phyloP scores from a whole-genome alignment of 2,888 invertebrate species.

The Epirrhoe alternata region DNA sequence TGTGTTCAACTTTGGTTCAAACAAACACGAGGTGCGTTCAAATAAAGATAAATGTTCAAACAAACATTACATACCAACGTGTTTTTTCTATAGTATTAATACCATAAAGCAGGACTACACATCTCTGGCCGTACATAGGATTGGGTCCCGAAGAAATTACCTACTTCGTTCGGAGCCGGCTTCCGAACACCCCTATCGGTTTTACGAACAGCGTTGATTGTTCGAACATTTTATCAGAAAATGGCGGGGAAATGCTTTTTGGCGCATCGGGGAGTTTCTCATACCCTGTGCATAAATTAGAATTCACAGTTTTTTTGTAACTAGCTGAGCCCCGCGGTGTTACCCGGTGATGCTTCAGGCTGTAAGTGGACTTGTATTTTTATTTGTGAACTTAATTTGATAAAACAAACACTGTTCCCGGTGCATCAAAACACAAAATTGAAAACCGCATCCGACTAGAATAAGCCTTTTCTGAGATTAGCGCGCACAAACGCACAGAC shows the following conservation, averaged over 20 bases:
- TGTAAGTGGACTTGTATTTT: too few species aligned
- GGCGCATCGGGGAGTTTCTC: not conserved
- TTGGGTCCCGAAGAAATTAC: conserved; percentile 43
- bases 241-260: not conserved
- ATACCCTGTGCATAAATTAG: not conserved
- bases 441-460: too few species aligned
- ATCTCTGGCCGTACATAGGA: conserved; percentile 37
- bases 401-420: too few species aligned
- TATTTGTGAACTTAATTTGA: too few species aligned
- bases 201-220: conserved; percentile 28
- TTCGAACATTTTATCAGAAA: conserved; percentile 25
- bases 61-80: not conserved
- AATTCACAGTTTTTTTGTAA: not conserved
- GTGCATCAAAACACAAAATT: too few species aligned
- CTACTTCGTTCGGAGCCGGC: conserved; percentile 30
- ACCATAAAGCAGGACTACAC: conserved; percentile 23
- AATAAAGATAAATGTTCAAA: too few species aligned
- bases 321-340: too few species aligned
- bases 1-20: too few species aligned
- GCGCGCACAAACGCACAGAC: too few species aligned
- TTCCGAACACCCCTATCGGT: conserved; percentile 13
- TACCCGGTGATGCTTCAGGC: too few species aligned
- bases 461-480: too few species aligned
- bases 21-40: too few species aligned
- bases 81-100: not conserved